Base-by-base conservation (phyloP, 2,113 vertebrate genomes). In the Chascanopsetta lugubris region DNA sequence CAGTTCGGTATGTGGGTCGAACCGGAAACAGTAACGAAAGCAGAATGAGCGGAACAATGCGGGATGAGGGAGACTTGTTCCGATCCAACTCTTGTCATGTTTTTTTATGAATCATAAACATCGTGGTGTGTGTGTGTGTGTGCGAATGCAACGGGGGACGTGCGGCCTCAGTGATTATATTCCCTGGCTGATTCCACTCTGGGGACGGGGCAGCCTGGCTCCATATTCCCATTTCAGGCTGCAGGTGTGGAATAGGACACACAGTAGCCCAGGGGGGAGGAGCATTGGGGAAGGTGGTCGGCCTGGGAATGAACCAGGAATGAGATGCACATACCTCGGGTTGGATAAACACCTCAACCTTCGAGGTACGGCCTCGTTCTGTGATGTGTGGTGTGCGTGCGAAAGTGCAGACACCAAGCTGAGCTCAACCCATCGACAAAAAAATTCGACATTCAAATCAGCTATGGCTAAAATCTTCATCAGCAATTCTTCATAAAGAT, bases 241-340 rank as follows among this genome's bases (percentile, higher is more conserved):
- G 85, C 88, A 92, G 91, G 91, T 92, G 92, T 91, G 88, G 77
- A 84, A 87, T 80, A 88, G 82, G 74, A 77, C 57, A 68, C 34
- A 58, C 80, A 66, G 62, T 59, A 68, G 85, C 81, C 79, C 87
- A 40, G 18, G 20, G 61, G 84, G 87, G 66, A 75, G 75, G 59
- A 60, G 77, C 55, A 72, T 66, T 50, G 55, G 49, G 60, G 10
- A 54, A 47, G 61, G 68, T 72, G 30, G 58, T 80, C 51, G 64
- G 49, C 66, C 50, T 72, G 75, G 82, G 80, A 79, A 57, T 68
- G 73, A 85, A 48, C 7, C 0, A 40, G 47, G 68, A 77, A 50
- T 56, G 67, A 83, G 65, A 70, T 49, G 46, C 49, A 56, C 54
- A 68, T 68, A 67, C 62, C 77, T 48, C 75, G 58, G 74, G 64